Evolutionary conservation across 2,113 vertebrate genomes (phyloP).

Genomic region (Cichladusa arquata): DNA sequence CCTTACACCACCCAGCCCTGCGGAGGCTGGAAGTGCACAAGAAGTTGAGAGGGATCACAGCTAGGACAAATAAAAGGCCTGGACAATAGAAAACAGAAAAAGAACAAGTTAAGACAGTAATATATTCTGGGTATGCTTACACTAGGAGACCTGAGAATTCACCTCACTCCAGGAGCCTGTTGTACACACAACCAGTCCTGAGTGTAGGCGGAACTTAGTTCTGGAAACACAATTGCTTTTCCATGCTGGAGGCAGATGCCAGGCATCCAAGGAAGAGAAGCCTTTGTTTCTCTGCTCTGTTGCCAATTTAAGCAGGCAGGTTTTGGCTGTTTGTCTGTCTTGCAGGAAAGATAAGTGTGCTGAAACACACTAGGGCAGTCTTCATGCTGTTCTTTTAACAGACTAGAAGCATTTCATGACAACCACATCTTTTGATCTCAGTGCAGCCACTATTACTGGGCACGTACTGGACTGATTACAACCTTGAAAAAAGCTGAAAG

Average conservation of each 20-base stretch:
- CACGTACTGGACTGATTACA: neutral
- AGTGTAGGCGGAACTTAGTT: neutral
- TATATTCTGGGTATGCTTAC: neutral
- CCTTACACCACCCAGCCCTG: neutral
- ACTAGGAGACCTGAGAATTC: neutral
- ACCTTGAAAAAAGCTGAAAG: neutral
- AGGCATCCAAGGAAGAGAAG: neutral
- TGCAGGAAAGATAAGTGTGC: neutral
- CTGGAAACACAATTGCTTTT: neutral
- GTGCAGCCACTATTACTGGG: neutral
- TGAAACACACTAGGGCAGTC: neutral
- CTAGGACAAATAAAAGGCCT: neutral
- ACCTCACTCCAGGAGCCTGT: neutral
- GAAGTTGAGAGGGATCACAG: neutral
- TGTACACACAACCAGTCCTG: neutral
- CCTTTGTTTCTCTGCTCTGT: fast-evolving
- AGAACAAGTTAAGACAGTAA: neutral
- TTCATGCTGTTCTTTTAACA: neutral
- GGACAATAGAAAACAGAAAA: neutral
- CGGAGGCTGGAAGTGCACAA: neutral
- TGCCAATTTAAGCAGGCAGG: neutral
- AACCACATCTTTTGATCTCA: neutral
- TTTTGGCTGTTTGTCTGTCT: neutral
- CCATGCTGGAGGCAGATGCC: neutral
- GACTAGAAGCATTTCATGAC: neutral